These are phyloP conservation scores for Sinocyclocheilus anshuiensis DNA, from an alignment of 2,113 vertebrate species.

Conservation along the genomic window DNA sequence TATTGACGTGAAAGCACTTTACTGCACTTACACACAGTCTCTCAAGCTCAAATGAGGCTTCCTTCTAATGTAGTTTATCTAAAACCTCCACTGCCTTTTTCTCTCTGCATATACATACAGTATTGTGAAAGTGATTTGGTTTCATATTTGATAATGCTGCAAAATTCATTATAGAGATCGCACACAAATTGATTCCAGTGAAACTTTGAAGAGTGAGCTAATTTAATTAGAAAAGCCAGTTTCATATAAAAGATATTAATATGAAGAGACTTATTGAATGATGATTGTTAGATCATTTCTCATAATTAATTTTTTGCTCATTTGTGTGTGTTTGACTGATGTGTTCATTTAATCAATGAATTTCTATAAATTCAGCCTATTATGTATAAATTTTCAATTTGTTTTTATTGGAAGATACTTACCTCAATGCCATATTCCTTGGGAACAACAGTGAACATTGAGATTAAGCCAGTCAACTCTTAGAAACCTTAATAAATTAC, in stretches of 20 bases:
- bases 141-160: background rate
- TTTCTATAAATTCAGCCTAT: background rate
- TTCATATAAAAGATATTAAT: background rate
- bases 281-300: background rate
- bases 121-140: background rate
- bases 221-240: background rate
- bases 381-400: background rate
- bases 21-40: constrained; percentile 40
- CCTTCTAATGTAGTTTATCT: constrained; percentile 30
- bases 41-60: constrained; percentile 3
- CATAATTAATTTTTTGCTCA: background rate
- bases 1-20: constrained; percentile 58
- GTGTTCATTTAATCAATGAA: background rate
- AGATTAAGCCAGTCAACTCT: background rate
- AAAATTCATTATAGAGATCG: background rate
- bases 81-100: constrained; percentile 19
- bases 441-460: background rate
- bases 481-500: background rate
- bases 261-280: background rate
- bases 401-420: background rate
- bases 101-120: background rate
- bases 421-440: background rate
- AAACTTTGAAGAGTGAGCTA: background rate
- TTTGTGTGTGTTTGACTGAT: too few relatives aligned
- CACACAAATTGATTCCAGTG: background rate